Evolutionary conservation across 2,797 vertebrate genomes (phyloP), one percentile per base, ranked within the genome.

Genomic region (Alauda arvensis): DNA sequence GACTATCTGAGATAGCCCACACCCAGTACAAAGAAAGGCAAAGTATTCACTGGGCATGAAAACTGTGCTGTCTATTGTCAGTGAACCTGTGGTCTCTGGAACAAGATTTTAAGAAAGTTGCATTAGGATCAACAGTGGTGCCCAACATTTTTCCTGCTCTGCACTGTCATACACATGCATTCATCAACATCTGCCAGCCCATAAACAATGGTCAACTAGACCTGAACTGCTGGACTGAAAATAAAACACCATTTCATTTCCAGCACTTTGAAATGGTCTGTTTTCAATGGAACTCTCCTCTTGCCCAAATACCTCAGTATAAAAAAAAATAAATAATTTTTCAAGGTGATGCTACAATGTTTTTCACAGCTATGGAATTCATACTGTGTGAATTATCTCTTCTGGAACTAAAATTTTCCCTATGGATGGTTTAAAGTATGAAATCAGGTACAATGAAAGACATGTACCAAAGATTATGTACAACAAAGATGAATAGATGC

Each of bases 381-480:
- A 3, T n/a, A 79, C 25, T 43, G 3, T 7, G 69, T 1, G 4
- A 76, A 72, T 71, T 60, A 29, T 48, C 46, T 66, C 74, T 72
- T 85, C 51, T 81, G 77, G 48, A 77, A 85, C 31, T 20, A 33
- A 46, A 81, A 52, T 72, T 56, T 31, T 80, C 23, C 29, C 19
- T 74, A 12, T 8, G 14, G 85, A 33, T 28, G 37, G 39, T 49
- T 45, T 51, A 43, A 59, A 67, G 55, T 46, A 55, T 14, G 24
- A 68, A 74, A 89, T 69, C 23, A 48, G 37, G 33, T 61, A 39
- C 49, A 61, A 9, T 4, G 8, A 78, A 79, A 89, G 15, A 42
- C 6, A 1, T 1, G 0, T 24, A 49, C 31, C 28, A 37, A 77
- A 84, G 25, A 63, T 1, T 0, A 66, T 7, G 12, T 4, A 3